Percentiles rank a stretch among this genome's conserved stretches.
phyloP scores from a whole-genome alignment of 2,797 vertebrate genomes.

The Tauraco hartlaubi region DNA sequence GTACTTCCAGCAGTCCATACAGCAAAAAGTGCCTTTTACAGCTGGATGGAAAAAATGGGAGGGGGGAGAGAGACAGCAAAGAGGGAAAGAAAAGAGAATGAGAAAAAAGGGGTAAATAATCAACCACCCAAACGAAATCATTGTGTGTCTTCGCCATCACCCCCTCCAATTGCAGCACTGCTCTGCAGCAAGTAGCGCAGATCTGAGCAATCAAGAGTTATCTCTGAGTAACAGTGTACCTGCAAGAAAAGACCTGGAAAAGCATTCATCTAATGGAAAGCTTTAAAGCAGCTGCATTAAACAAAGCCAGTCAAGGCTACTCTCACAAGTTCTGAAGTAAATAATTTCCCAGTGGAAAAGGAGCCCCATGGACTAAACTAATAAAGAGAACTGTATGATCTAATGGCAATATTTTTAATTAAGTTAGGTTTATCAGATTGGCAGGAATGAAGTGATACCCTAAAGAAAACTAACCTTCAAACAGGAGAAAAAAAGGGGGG shows the following conservation, averaged over 20 bases:
- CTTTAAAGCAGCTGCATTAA: slow-evolving; percentile 59
- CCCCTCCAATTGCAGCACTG: neutral
- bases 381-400: slow-evolving; percentile 71
- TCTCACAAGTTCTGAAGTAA: slow-evolving; percentile 62
- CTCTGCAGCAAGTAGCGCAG: neutral
- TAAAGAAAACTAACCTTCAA: slow-evolving; percentile 72
- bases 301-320: slow-evolving; percentile 62
- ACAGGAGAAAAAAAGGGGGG: neutral
- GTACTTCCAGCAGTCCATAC: neutral
- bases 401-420: slow-evolving; percentile 75
- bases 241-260: slow-evolving; percentile 67
- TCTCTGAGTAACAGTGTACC: slow-evolving; percentile 46
- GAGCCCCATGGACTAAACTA: slow-evolving; percentile 56
- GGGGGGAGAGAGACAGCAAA: neutral
- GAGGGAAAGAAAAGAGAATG: neutral
- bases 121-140: neutral
- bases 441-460: slow-evolving; percentile 58
- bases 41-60: neutral
- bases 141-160: neutral
- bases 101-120: neutral
- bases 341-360: slow-evolving; percentile 69
- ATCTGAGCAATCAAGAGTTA: neutral
- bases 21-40: neutral
- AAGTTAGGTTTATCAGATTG: slow-evolving; percentile 70
- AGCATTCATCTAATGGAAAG: slow-evolving; percentile 58